Conservation (phyloP, 2,797 vertebrate genomes). For the Microchirus variegatus region DNA sequence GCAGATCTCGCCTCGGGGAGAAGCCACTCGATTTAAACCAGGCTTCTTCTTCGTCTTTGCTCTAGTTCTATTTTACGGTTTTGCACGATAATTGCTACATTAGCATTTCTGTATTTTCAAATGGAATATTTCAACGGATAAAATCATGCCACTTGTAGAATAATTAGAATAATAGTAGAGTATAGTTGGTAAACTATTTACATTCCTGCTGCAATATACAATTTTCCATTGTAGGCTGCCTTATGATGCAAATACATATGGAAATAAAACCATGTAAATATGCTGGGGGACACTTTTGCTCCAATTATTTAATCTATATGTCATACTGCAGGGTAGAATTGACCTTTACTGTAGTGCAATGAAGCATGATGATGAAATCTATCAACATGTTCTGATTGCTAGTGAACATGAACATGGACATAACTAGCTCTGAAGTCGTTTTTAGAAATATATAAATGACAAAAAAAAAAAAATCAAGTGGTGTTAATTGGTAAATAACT, state of each 20-base stretch:
- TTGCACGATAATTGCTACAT: constrained; percentile 18
- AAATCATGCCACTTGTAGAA: background rate
- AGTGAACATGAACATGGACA: no score
- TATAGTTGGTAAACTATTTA: background rate
- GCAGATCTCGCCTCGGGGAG: constrained; percentile 32
- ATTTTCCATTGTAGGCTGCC: background rate
- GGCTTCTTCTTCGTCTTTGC: constrained; percentile 33
- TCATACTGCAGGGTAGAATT: background rate
- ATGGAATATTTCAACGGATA: background rate
- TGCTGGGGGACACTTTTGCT: background rate
- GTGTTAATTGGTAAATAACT: no score
- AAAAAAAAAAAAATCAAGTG: no score
- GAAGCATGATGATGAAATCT: background rate
- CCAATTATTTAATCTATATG: background rate
- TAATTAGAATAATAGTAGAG: background rate
- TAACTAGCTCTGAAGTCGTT: no score
- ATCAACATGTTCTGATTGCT: background rate
- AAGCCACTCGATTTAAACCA: constrained; percentile 31
- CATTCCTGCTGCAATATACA: background rate
- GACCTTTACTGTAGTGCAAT: background rate
- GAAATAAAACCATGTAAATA: constrained; percentile 2
- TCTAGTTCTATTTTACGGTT: constrained; percentile 43
- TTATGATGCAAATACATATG: background rate
- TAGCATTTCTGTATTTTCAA: constrained; percentile 3
- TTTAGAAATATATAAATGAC: no score